phyloP scores from a whole-genome alignment of 1,140 invertebrate genomes.

The Procambarus clarkii region DNA sequence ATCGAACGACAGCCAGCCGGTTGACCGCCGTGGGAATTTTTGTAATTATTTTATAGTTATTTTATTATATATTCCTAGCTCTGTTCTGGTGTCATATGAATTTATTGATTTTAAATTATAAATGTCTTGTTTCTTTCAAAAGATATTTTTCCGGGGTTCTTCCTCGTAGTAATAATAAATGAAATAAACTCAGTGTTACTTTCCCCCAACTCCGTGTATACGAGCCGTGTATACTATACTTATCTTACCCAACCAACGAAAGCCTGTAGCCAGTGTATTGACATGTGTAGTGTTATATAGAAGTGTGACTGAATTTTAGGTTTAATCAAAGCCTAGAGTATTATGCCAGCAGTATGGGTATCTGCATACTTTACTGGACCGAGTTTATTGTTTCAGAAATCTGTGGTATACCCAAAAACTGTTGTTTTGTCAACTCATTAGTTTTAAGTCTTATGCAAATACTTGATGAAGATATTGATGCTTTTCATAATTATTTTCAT shows the following conservation, averaged over 20 bases:
- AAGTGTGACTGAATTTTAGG: slow-evolving; percentile 68
- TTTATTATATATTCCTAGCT: slow-evolving; percentile 44
- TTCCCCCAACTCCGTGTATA: slow-evolving; percentile 66
- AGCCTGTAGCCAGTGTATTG: slow-evolving; percentile 67
- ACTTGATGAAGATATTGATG: slow-evolving; percentile 45
- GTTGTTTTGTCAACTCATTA: slow-evolving; percentile 68
- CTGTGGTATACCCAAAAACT: slow-evolving; percentile 61
- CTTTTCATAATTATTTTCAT: slow-evolving; percentile 32
- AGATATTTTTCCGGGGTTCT: slow-evolving; percentile 34
- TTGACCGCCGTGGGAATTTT: slow-evolving; percentile 59
- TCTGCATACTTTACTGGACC: slow-evolving; percentile 62
- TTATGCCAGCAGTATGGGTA: slow-evolving; percentile 65
- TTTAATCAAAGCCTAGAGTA: slow-evolving; percentile 69
- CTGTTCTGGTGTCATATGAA: slow-evolving; percentile 52
- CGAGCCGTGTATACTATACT: slow-evolving; percentile 69
- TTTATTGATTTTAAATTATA: slow-evolving; percentile 47
- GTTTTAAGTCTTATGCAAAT: slow-evolving; percentile 61
- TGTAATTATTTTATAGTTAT: slow-evolving; percentile 37
- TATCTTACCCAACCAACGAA: slow-evolving; percentile 69
- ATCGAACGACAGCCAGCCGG: slow-evolving; percentile 61
- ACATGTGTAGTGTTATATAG: slow-evolving; percentile 68
- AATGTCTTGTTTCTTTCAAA: slow-evolving; percentile 31
- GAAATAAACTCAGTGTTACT: slow-evolving; percentile 66
- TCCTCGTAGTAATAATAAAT: slow-evolving; percentile 62
- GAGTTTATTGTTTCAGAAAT: slow-evolving; percentile 65